A percentile compares a stretch with the other conserved stretches of the same genome.
Evolutionary conservation across 64 coral and sea anemone genomes (phyloP).

Genomic region (Dendrophyllia cribrosa): DNA sequence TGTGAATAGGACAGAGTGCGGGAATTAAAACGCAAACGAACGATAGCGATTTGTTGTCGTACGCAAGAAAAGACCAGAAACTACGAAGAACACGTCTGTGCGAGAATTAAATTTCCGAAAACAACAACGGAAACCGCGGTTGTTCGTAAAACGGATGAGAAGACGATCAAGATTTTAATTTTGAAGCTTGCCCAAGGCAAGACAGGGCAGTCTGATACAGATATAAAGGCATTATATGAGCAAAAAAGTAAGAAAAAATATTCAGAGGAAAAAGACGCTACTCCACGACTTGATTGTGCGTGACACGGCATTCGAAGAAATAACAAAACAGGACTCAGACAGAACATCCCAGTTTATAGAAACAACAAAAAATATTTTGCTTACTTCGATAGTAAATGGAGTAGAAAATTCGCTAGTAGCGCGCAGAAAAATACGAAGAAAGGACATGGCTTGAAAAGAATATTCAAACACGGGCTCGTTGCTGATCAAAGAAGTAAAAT

Average conservation of each 20-base stretch:
- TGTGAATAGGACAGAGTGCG: neutral
- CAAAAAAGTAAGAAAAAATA: neutral
- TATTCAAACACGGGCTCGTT: neutral
- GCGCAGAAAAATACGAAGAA: neutral
- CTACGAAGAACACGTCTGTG: neutral
- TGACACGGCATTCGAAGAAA: conserved; percentile 14
- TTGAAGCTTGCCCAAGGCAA: neutral
- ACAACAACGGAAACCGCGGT: neutral
- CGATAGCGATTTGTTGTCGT: neutral
- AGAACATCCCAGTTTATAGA: conserved; percentile 6
- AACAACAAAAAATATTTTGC: conserved; percentile 31
- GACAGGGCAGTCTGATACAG: neutral
- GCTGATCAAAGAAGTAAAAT: neutral
- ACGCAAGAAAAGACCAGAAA: conserved; percentile 26
- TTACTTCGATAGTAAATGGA: neutral
- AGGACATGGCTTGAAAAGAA: neutral
- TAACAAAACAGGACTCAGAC: conserved; percentile 25
- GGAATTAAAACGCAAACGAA: neutral
- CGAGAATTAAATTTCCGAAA: neutral
- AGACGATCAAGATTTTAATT: neutral
- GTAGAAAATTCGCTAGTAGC: neutral
- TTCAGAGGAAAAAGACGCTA: neutral
- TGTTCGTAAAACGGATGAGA: neutral
- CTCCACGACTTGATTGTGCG: neutral
- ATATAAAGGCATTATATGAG: neutral